Evolutionary conservation across 2,888 invertebrate species (phyloP).

Genomic region (Aphidoletes aphidimyza): DNA sequence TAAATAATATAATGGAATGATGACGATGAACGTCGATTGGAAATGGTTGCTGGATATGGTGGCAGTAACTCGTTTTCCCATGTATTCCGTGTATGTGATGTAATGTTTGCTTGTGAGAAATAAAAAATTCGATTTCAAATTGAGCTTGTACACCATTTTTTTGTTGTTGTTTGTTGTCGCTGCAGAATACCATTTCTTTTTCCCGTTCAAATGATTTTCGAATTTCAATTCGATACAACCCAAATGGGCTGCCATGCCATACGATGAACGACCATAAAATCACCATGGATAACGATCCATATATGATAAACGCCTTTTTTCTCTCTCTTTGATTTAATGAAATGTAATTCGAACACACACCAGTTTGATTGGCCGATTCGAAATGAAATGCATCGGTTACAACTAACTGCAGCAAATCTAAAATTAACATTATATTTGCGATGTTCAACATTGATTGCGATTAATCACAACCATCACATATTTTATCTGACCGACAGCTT

Average conservation of each 20-base stretch:
- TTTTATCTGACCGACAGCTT: neutral
- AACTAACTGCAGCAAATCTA: neutral
- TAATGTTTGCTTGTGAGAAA: slow-evolving; percentile 22
- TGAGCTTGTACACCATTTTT: neutral
- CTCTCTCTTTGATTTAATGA: slow-evolving; percentile 5
- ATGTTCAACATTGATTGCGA: slow-evolving; percentile 44
- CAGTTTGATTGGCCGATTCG: neutral
- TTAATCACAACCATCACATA: neutral
- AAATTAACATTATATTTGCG: slow-evolving; percentile 46
- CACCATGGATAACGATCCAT: slow-evolving; percentile 20
- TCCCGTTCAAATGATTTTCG: too few relatives aligned
- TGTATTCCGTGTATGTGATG: neutral
- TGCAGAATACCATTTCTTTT: too few relatives aligned
- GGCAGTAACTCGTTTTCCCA: neutral
- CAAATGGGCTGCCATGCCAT: neutral
- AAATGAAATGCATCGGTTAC: neutral
- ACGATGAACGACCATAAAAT: neutral
- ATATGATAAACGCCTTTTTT: slow-evolving; percentile 12
- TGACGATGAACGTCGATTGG: slow-evolving; percentile 26
- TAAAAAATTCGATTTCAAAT: slow-evolving; percentile 34
- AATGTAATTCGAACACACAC: neutral
- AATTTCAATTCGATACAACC: too few relatives aligned
- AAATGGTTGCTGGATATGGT: slow-evolving; percentile 6
- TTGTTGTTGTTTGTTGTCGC: too few relatives aligned
- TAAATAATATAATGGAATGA: slow-evolving; percentile 52